Evolutionary conservation across 1,140 invertebrate genomes (phyloP), one percentile per base, ranked within the genome.

Genomic region (Zaprionus nigranus): DNA sequence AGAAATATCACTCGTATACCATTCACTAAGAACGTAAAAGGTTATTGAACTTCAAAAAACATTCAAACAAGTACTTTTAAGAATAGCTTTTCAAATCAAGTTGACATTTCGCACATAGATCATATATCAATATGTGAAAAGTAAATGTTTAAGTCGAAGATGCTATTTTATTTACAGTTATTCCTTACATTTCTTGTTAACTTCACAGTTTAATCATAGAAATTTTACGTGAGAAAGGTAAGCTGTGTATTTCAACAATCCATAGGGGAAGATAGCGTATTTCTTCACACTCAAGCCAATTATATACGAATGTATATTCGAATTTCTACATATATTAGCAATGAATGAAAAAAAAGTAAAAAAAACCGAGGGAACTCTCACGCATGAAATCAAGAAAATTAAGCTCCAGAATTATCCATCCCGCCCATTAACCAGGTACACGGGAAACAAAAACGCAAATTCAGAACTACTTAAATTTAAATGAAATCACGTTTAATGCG

Each of bases 401-500:
- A 67, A 46, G 7, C 2, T 15, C 61, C n/a, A 57, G 61, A 58
- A 49, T 20, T 38, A 17, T 22, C 22, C 38, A 17, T 22, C 22
- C 58, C 5, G 57, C 28, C 26, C 56, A 24, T 36, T 34, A 36
- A 53, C 30, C 30, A 5, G 59, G 49, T 46, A 49, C n/a, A 17
- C 20, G 30, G 34, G 24, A 64, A 66, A 57, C 30, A 79, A 71
- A 71, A 58, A 82, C 74, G 59, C 65, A 83, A 78, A 90, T 63
- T 46, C 57, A 73, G 64, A 77, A 67, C 59, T 68, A 78, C 62
- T 78, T 78, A 67, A 75, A 63, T 78, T 74, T 80, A 85, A 90
- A 90, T 81, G 72, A 88, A 88, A 85, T 76, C 82, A 85, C 78
- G 81, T 68, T 63, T 82, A 53, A 53, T 67, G 64, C 62, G 79